A percentile compares a stretch with the other conserved stretches of the same genome.
Conservation (phyloP, 2,888 invertebrate species). For the Pristionchus arcanus region DNA sequence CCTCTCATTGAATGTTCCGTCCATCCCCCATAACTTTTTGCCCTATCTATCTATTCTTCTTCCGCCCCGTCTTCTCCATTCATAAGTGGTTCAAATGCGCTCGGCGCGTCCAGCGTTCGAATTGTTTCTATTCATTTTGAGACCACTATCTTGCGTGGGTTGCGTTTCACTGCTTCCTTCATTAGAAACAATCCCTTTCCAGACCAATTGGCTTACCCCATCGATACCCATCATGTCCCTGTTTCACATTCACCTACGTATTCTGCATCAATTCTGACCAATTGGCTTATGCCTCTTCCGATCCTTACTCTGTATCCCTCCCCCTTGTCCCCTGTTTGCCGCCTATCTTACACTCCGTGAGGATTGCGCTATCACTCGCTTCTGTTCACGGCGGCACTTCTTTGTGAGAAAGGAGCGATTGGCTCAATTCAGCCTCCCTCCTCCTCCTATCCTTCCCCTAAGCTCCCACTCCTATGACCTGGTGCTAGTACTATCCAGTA, state of each 20-base stretch:
- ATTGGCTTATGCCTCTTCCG: not conserved
- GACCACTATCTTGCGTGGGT: too few relatives aligned
- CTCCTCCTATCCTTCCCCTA: not conserved
- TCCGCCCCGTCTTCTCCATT: not conserved
- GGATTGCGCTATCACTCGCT: conserved; percentile 28
- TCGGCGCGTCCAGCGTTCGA: not conserved
- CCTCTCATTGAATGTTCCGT: not conserved
- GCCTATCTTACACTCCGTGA: not conserved
- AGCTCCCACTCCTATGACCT: not conserved
- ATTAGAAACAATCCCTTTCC: too few relatives aligned
- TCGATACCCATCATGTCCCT: too few relatives aligned
- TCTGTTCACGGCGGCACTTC: conserved; percentile 24
- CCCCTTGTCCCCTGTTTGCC: not conserved
- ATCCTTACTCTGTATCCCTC: not conserved
- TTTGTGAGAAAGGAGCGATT: conserved; percentile 5
- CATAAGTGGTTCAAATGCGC: not conserved
- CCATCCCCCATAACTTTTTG: conserved; percentile 21
- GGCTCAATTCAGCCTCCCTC: conserved; percentile 24
- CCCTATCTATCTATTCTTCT: not conserved
- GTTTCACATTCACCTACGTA: too few relatives aligned
- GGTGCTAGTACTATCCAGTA: too few relatives aligned
- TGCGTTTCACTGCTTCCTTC: too few relatives aligned
- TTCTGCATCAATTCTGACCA: too few relatives aligned
- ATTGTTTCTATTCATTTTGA: not conserved
- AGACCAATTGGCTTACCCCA: too few relatives aligned